Percentiles rank a stretch among this genome's conserved stretches.
phyloP scores from a whole-genome alignment of 2,797 vertebrate species.

The Sternotherus odoratus region DNA sequence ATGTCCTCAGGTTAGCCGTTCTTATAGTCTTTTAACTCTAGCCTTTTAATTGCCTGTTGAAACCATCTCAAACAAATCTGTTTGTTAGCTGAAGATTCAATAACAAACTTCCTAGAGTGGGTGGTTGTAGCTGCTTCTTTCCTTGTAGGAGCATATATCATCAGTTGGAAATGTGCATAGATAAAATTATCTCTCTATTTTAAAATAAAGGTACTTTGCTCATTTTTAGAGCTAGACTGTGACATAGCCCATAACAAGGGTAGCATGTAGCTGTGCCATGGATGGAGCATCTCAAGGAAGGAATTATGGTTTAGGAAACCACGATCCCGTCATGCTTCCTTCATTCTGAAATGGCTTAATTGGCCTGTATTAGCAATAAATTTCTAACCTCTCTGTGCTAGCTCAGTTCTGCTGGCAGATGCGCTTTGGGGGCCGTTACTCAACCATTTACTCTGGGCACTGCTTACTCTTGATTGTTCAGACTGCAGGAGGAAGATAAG shows the following conservation, averaged over 20 bases:
- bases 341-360: too few relatives aligned
- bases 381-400: not conserved
- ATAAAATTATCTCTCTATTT: not conserved
- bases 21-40: too few relatives aligned
- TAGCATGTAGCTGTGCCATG: not conserved
- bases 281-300: not conserved
- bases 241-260: not conserved
- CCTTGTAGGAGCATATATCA: not conserved
- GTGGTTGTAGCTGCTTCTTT: not conserved
- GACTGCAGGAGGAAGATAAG: not conserved
- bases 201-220: not conserved
- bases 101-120: not conserved
- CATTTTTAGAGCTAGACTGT: not conserved
- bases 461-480: not conserved
- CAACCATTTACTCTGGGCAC: not conserved
- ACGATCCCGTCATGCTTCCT: not conserved
- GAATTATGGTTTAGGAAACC: not conserved
- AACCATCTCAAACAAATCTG: not conserved
- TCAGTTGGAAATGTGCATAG: not conserved
- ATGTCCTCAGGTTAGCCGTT: not conserved
- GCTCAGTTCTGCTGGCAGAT: not conserved
- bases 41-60: not conserved
- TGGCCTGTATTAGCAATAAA: not conserved
- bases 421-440: not conserved
- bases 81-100: not conserved